These are phyloP conservation scores for Gadus macrocephalus DNA, from an alignment of 2,113 vertebrate species.

Conservation along the genomic window DNA sequence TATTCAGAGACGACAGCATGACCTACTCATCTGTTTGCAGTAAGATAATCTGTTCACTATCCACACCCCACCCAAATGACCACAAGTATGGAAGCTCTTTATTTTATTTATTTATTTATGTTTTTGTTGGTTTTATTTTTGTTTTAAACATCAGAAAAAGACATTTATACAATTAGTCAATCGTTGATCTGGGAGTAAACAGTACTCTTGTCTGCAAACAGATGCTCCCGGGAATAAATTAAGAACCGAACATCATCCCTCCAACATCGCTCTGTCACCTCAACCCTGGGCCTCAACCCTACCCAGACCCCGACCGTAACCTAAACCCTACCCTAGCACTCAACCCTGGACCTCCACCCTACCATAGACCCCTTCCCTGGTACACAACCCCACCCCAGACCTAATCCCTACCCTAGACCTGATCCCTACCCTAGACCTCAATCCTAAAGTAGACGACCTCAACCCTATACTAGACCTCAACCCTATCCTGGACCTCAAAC, in stretches of 20 bases:
- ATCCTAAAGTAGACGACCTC: no score
- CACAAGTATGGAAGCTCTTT: slow-evolving; percentile 56
- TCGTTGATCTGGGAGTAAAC: slow-evolving; percentile 51
- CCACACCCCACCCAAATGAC: slow-evolving; percentile 47
- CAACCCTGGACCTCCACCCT: not conserved
- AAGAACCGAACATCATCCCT: slow-evolving; percentile 66
- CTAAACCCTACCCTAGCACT: not conserved
- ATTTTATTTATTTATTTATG: slow-evolving; percentile 80
- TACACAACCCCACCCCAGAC: no score
- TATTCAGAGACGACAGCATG: not conserved
- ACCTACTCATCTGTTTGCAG: slow-evolving; percentile 1
- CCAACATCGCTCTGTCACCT: no score
- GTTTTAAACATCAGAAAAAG: slow-evolving; percentile 74
- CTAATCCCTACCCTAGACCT: not conserved
- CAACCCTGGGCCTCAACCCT: no score
- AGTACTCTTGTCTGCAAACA: slow-evolving; percentile 98
- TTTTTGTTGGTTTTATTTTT: slow-evolving; percentile 63
- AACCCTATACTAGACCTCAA: no score
- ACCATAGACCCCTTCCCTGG: no score
- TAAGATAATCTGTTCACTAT: not conserved
- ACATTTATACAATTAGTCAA: slow-evolving; percentile 68
- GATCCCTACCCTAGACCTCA: no score
- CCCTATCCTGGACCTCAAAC: not conserved
- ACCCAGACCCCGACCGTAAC: slow-evolving; percentile 27
- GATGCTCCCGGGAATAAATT: slow-evolving; percentile 76